Conservation (phyloP, 2,888 invertebrate genomes). For the Lepidochrysops patricia region DNA sequence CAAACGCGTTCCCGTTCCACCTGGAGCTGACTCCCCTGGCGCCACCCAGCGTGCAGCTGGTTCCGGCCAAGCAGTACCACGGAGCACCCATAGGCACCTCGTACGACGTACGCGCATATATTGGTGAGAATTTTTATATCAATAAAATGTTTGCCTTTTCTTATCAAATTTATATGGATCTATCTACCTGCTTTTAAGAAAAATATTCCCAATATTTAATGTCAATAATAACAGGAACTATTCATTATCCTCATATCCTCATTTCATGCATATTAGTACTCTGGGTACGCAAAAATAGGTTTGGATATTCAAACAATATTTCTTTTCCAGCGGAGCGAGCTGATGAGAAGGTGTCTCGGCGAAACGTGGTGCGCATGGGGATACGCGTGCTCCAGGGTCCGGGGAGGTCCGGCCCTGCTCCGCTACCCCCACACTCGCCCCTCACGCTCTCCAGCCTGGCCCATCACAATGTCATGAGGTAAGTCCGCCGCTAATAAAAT, state of each 20-base stretch:
- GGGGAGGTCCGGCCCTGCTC: constrained; percentile 51
- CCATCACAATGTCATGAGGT: constrained; percentile 58
- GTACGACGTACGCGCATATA: constrained; percentile 89
- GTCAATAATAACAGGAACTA: too few species aligned
- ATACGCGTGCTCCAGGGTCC: constrained; percentile 85
- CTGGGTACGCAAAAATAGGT: too few species aligned
- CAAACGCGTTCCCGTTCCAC: constrained; percentile 86
- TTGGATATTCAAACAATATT: constrained; percentile 2
- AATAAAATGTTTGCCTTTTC: too few species aligned
- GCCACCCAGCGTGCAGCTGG: constrained; percentile 92
- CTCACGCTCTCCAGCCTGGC: constrained; percentile 45
- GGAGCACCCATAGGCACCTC: constrained; percentile 94
- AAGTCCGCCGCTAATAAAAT: background rate
- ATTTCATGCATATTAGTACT: too few species aligned
- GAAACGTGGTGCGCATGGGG: constrained; percentile 88
- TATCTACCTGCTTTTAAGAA: too few species aligned
- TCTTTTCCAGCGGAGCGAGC: constrained; percentile 81
- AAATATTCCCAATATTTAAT: too few species aligned
- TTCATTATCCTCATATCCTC: too few species aligned
- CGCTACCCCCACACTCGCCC: constrained; percentile 43
- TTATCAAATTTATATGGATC: too few species aligned
- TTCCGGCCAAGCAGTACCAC: constrained; percentile 92
- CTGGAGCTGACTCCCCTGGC: constrained; percentile 87
- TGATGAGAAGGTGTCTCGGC: constrained; percentile 86
- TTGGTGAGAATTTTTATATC: constrained; percentile 77